phyloP scores from a whole-genome alignment of 2,113 vertebrate species.

The Rhabdornis inornatus region DNA sequence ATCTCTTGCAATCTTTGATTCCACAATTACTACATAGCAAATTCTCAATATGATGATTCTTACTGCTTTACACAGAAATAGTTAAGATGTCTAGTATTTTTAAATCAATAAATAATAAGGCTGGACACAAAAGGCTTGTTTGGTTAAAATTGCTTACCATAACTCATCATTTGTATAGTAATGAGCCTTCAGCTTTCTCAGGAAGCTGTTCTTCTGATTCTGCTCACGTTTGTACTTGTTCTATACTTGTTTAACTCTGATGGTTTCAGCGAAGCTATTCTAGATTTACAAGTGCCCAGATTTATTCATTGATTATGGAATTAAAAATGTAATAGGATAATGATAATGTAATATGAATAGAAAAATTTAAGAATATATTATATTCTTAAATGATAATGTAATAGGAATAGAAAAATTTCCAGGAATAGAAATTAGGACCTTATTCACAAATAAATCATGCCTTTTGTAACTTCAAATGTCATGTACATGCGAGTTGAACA shows the following conservation, averaged over 20 bases:
- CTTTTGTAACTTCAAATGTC: slow-evolving; percentile 10
- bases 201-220: background rate
- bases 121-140: background rate
- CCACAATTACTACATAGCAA: fast-evolving
- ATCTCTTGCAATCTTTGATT: background rate
- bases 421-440: slow-evolving; percentile 2
- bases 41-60: background rate
- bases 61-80: background rate
- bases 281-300: background rate
- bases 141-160: background rate
- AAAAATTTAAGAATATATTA: background rate
- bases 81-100: background rate
- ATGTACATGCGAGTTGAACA: background rate
- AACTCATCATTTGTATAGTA: background rate
- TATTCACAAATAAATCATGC: slow-evolving; percentile 42
- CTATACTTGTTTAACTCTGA: background rate
- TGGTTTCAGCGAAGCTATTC: background rate
- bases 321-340: background rate
- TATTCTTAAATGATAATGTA: background rate
- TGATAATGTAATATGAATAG: background rate
- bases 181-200: background rate
- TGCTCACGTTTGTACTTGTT: background rate
- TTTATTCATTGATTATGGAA: background rate
- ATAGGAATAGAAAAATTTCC: background rate
- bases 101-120: background rate